Base-by-base conservation (phyloP, 2,113 vertebrate species). In the Lagopus muta region DNA sequence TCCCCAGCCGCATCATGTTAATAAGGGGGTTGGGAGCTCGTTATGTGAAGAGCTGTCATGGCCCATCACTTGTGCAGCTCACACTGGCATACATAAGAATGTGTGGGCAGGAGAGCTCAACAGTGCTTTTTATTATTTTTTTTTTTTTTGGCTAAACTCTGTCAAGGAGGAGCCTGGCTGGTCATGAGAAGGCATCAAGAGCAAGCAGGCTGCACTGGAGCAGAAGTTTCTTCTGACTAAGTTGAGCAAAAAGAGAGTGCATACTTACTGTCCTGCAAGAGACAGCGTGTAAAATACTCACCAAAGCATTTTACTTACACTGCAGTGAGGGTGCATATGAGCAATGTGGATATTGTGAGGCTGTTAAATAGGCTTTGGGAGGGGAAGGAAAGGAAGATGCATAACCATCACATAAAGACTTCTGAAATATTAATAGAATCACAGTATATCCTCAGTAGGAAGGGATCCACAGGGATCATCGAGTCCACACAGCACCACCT, bases 1-100 rank as follows among this genome's bases (percentile, higher is more conserved):
- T 84, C 58, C 62, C n/a, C 8, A 4, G 74, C 57, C 62, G 18
- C 71, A 19, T 73, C 34, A 6, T 43, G 69, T 47, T 86, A 57
- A 45, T 55, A 40, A 83, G 27, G 38, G 67, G 13, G 34, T 27
- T 66, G 85, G 79, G 60, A 91, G 85, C 74, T 86, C 72, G 52
- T 88, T 60, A 7, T 78, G 57, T 75, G 91, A 57, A 81, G 85
- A 87, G 47, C 82, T 86, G 69, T 54, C 52, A 54, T 16, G 27
- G 52, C 52, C 52, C 52, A 54, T 54, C 52, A 54, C 14, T 54
- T 54, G 27, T 54, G 27, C 75, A 67, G 71, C 79, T 92, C 87
- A 61, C 47, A 69, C 82, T 48, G 75, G 82, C 88, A 61, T 8
- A 0, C 6, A 62, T 0, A 0, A 70, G 21, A 66, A 32, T n/a